Percentiles rank a stretch among this genome's conserved stretches.
These are phyloP conservation scores for Pseudolycoriella hygida DNA, from an alignment of 2,888 invertebrate species.

Conservation along the genomic window DNA sequence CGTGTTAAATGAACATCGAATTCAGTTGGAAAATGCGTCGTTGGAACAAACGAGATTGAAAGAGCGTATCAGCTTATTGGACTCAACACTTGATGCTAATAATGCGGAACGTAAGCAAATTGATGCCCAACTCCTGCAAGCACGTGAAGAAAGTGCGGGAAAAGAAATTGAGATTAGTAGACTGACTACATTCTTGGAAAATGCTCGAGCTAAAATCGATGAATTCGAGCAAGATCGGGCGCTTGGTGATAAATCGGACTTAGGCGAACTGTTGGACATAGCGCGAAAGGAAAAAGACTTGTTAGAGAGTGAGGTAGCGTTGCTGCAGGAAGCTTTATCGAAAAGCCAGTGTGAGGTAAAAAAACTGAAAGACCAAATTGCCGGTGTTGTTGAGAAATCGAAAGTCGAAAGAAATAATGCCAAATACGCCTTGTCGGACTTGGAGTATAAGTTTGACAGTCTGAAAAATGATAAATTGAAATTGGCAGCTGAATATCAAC, in stretches of 20 bases:
- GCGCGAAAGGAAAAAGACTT: constrained; percentile 55
- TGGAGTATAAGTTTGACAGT: constrained; percentile 64
- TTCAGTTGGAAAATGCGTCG: constrained; percentile 39
- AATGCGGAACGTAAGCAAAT: constrained; percentile 55
- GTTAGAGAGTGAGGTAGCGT: constrained; percentile 46
- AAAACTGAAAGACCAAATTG: constrained; percentile 46
- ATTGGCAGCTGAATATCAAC: constrained; percentile 50
- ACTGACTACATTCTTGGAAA: constrained; percentile 59
- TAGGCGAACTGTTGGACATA: constrained; percentile 49
- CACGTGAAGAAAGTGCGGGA: constrained; percentile 56
- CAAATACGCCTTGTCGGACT: constrained; percentile 66
- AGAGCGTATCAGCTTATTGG: constrained; percentile 52
- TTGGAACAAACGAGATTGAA: constrained; percentile 45
- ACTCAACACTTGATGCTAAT: constrained; percentile 54
- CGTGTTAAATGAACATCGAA: constrained; percentile 46
- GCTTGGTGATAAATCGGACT: constrained; percentile 50
- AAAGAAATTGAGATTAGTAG: constrained; percentile 65
- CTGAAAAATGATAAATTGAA: constrained; percentile 54
- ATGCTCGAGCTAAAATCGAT: constrained; percentile 64
- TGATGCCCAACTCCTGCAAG: constrained; percentile 52
- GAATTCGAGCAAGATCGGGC: constrained; percentile 50
- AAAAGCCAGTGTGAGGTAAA: constrained; percentile 49
- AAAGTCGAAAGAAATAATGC: constrained; percentile 70
- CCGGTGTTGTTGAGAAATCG: constrained; percentile 48
- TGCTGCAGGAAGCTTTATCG: constrained; percentile 49